Percentiles rank a stretch among this genome's conserved stretches.
Conservation (phyloP, 2,888 invertebrate genomes). For the Biston betularia region DNA sequence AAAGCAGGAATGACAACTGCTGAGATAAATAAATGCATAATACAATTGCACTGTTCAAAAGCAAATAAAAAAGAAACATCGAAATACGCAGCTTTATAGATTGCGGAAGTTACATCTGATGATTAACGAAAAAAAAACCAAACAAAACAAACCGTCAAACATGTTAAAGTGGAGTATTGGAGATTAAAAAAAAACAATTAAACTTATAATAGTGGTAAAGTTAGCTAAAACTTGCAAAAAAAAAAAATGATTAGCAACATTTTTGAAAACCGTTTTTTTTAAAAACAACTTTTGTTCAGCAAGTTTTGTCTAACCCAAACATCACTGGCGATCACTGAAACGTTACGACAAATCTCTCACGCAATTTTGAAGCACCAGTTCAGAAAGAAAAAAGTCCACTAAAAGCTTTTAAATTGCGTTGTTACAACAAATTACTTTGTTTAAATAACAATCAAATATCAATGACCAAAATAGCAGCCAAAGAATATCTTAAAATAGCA, state of each 20-base stretch:
- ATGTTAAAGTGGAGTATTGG: background rate
- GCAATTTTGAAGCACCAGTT: slow-evolving; percentile 12
- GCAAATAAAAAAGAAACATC: background rate
- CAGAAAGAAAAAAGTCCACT: slow-evolving; percentile 7
- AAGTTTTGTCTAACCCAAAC: slow-evolving; percentile 1
- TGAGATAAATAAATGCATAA: background rate
- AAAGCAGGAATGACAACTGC: background rate
- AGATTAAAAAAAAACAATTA: background rate
- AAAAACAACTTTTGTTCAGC: background rate
- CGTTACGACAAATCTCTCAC: slow-evolving; percentile 16
- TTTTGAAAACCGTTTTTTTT: background rate
- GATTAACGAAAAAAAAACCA: slow-evolving; percentile 3
- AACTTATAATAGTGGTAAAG: too few species aligned
- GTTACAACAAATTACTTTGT: slow-evolving; percentile 12
- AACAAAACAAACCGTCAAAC: background rate
- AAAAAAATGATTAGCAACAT: background rate
- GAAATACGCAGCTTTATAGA: slow-evolving; percentile 4
- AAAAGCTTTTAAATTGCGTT: slow-evolving; percentile 16
- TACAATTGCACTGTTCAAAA: background rate
- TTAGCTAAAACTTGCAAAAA: background rate
- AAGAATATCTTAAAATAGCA: slow-evolving; percentile 23
- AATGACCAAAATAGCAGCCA: slow-evolving; percentile 30
- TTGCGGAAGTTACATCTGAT: slow-evolving; percentile 25
- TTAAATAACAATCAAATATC: slow-evolving; percentile 17
- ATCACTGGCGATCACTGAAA: slow-evolving; percentile 1